Evolutionary conservation across 2,113 vertebrate genomes (phyloP).

Genomic region (Azemiops feae): DNA sequence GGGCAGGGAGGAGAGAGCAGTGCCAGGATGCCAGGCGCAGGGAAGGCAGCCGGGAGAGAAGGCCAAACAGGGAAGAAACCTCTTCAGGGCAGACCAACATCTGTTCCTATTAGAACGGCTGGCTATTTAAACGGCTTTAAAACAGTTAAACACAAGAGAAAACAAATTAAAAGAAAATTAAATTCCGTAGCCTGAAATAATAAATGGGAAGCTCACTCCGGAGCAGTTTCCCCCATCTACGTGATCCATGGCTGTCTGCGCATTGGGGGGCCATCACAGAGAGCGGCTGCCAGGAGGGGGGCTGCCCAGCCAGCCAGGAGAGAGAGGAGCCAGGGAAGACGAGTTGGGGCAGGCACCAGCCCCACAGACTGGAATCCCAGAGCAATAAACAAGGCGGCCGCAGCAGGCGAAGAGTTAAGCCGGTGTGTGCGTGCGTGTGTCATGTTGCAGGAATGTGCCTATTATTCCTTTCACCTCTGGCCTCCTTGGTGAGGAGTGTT

Average conservation of each 20-base stretch:
- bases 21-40: neutral
- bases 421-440: neutral
- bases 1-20: neutral
- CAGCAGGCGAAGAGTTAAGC: slow-evolving; percentile 3
- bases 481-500: slow-evolving; percentile 20
- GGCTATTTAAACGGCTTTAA: neutral
- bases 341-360: neutral
- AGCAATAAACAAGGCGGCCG: too few relatives aligned
- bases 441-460: slow-evolving; percentile 30
- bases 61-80: too few relatives aligned
- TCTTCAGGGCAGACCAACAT: neutral
- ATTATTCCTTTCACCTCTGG: slow-evolving; percentile 28
- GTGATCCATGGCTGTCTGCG: neutral
- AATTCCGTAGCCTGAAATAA: neutral
- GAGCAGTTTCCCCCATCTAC: neutral
- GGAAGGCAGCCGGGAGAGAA: neutral
- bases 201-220: neutral
- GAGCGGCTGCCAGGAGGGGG: too few relatives aligned
- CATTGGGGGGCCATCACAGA: neutral
- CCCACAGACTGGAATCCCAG: neutral
- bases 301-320: neutral
- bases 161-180: neutral
- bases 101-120: neutral
- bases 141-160: neutral
- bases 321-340: neutral